Base-by-base conservation (phyloP, 2,113 vertebrate genomes). In the Halcyon senegalensis region DNA sequence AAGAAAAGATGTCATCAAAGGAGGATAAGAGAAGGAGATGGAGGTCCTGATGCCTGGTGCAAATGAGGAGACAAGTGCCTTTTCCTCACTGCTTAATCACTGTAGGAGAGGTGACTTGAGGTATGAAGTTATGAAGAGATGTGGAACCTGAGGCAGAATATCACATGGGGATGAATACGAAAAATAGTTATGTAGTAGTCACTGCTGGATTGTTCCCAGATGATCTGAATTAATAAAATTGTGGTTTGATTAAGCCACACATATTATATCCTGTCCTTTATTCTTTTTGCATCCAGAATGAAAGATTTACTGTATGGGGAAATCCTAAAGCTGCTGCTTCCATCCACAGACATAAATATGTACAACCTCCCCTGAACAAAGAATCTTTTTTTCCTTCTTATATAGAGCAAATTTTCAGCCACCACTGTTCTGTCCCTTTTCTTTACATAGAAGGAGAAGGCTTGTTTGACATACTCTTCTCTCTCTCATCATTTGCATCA, bases 101-200 rank as follows among this genome's bases (percentile, higher is more conserved):
- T 5, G 0, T 4, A 24, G 13, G 3, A 91, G 31, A 14, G 13
- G 13, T n/a, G 74, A 69, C 0, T 0, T 64, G 18, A 85, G 8
- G 12, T 28, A 15, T 10, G 7, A 82, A 68, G 16, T 39, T 53
- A 73, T 5, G 33, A 75, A 46, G 13, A 43, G 2, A 7, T 62
- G 33, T 41, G 21, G 10, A 83, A 73, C 8, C 5, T 33, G 30
- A 39, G 21, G 10, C 14, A 66, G 39, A 55, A 35, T 23, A 11
- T 28, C 46, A 48, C 3, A 3, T 8, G 14, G 2, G 3, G 19
- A 21, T 31, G 25, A 44, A 51, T 31, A 27, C 2, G 62, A 70
- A 41, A 68, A 58, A 28, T n/a, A 18, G 4, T 39, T 72, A 24
- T 7, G 5, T 21, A 51, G 13, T 25, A 83, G 30, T 66, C 69